These are phyloP conservation scores for Delia radicum DNA, from an alignment of 1,140 invertebrate species.

Conservation along the genomic window DNA sequence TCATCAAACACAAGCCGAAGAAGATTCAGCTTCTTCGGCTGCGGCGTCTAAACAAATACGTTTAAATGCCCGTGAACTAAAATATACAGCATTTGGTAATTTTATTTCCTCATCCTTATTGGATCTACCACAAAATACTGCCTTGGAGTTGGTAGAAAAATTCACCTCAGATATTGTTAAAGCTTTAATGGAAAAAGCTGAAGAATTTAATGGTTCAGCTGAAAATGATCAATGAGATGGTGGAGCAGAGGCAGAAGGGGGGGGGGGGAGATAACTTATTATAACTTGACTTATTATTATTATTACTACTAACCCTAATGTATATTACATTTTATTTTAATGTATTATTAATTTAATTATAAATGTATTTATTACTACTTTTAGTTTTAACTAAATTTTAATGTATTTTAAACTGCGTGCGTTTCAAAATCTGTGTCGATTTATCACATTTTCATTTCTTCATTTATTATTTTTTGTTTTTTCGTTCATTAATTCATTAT, in stretches of 20 bases:
- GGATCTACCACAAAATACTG: slow-evolving; percentile 41
- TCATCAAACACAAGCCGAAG: background rate
- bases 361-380: background rate
- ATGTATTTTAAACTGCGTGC: no score
- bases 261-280: no score
- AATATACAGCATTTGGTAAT: slow-evolving; percentile 51
- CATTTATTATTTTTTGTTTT: no score
- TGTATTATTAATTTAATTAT: background rate
- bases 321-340: background rate
- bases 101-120: slow-evolving; percentile 46
- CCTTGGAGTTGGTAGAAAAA: slow-evolving; percentile 47
- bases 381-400: no score
- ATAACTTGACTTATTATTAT: background rate
- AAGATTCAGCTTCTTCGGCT: background rate
- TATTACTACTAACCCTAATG: background rate
- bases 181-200: slow-evolving; percentile 27
- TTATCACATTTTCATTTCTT: no score
- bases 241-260: no score
- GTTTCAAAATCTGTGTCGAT: no score
- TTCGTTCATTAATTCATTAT: no score
- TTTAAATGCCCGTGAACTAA: slow-evolving; percentile 28
- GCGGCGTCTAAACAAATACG: background rate
- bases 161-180: slow-evolving; percentile 50
- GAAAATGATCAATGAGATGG: background rate
- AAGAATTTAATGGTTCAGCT: slow-evolving; percentile 33